A percentile compares a stretch with the other conserved stretches of the same genome.
Conservation (phyloP, 2,113 vertebrate genomes). For the zebrafish (Danio rerio) region DNA sequence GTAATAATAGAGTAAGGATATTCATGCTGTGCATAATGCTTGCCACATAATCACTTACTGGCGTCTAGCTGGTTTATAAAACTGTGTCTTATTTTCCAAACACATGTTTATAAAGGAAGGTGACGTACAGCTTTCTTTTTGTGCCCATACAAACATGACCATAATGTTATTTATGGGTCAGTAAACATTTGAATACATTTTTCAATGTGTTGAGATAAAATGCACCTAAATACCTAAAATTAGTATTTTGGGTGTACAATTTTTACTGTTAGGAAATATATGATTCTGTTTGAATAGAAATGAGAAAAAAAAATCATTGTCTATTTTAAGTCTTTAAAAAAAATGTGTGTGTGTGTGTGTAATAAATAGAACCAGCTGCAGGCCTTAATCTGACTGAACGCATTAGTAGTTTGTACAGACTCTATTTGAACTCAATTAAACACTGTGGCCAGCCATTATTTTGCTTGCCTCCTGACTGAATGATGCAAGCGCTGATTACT, state of each 20-base stretch:
- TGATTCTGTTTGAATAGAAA: too few species aligned
- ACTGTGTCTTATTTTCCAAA: slow-evolving; percentile 2
- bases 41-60: not conserved
- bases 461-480: slow-evolving; percentile 38
- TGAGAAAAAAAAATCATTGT: too few species aligned
- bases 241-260: not conserved
- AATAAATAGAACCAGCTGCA: not conserved
- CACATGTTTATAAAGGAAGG: not conserved
- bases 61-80: not conserved
- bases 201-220: not conserved
- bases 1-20: not conserved
- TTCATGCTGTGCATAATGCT: not conserved
- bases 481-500: slow-evolving; percentile 45
- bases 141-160: slow-evolving; percentile 35
- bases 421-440: not conserved
- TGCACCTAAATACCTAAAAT: not conserved
- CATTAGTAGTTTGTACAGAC: slow-evolving; percentile 23
- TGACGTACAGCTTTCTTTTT: slow-evolving; percentile 17
- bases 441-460: slow-evolving; percentile 9
- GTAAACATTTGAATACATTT: slow-evolving; percentile 49
- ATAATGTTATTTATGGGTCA: slow-evolving; percentile 55
- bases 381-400: slow-evolving; percentile 16
- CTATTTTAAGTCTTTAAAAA: too few species aligned
- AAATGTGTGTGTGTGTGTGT: too few species aligned
- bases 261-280: not conserved